Evolutionary conservation across 2,797 vertebrate species (phyloP), one percentile per base, ranked within the genome.

Genomic region (Prionace glauca): DNA sequence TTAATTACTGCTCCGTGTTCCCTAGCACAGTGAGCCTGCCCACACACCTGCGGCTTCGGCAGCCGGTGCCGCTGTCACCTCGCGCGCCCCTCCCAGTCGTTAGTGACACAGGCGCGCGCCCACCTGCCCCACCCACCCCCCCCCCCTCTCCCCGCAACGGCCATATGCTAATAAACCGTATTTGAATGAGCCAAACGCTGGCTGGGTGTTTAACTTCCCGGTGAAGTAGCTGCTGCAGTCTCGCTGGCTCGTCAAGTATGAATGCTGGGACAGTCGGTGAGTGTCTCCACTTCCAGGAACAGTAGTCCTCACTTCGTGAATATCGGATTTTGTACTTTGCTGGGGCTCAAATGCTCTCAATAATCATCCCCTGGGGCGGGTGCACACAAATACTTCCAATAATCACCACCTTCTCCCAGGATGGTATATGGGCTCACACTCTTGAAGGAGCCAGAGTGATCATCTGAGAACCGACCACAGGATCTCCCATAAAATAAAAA

Each of bases 121-220:
- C n/a, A 2, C 4, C 8, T 2, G 0, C 65, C 1, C 20, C n/a
- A 2, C 4, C 8, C 0, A 0, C 65, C 1, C 65, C 18, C 11
- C 16, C 7, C 7, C 32, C 0, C 91, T 0, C 41, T 41, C 41
- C 41, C 41, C 41, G 41, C 32, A 41, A 69, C 91, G n/a, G 91
- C 18, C 8, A 26, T 41, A 18, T n/a, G 91, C 60, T 36, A 36
- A 67, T 60, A 0, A 90, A 0, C 29, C 2, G 10, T 20, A 29
- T 56, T 56, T 90, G 56, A 90, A 90, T 62, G 16, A 20, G 50
- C 87, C 87, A 93, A 67, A 45, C n/a, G 18, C 36, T 12, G 11
- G 18, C 36, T 12, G 11, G 36, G 20, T 41, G 81, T 18, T 36
- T 18, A 18, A 16, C 36, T 20, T 18, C n/a, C 1, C 36, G 36